These are phyloP conservation scores for Marronus borbonicus DNA, from an alignment of 2,888 invertebrate genomes.

Conservation along the genomic window DNA sequence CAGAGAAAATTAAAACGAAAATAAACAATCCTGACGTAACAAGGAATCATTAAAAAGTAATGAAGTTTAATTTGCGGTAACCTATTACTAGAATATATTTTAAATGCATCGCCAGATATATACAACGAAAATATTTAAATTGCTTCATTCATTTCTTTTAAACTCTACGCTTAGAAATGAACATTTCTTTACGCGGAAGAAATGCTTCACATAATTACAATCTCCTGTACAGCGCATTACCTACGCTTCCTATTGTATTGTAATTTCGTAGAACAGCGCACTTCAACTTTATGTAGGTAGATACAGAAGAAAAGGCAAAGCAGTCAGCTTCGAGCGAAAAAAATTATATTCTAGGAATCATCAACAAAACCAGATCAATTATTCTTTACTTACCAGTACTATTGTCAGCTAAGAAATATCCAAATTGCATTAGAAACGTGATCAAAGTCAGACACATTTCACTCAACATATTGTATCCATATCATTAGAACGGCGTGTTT, in stretches of 20 bases:
- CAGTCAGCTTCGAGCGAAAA: not conserved
- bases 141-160: not conserved
- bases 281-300: not conserved
- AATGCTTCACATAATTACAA: conserved; percentile 10
- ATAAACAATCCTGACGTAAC: too few species aligned
- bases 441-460: conserved; percentile 48
- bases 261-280: not conserved
- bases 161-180: not conserved
- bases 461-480: conserved; percentile 56
- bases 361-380: conserved; percentile 24
- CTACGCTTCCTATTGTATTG: conserved; percentile 27
- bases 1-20: not conserved
- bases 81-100: not conserved
- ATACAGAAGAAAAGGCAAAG: not conserved
- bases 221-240: conserved; percentile 8
- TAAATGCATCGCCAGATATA: not conserved
- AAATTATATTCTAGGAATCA: not conserved
- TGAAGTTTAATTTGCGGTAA: too few species aligned
- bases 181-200: conserved; percentile 12
- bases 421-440: conserved; percentile 45
- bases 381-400: conserved; percentile 34
- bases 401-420: conserved; percentile 44
- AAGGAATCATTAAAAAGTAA: too few species aligned
- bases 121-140: not conserved
- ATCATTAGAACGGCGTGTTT: conserved; percentile 46